These are phyloP conservation scores for Neostethus bicornis DNA, from an alignment of 2,797 vertebrate species.

Conservation along the genomic window DNA sequence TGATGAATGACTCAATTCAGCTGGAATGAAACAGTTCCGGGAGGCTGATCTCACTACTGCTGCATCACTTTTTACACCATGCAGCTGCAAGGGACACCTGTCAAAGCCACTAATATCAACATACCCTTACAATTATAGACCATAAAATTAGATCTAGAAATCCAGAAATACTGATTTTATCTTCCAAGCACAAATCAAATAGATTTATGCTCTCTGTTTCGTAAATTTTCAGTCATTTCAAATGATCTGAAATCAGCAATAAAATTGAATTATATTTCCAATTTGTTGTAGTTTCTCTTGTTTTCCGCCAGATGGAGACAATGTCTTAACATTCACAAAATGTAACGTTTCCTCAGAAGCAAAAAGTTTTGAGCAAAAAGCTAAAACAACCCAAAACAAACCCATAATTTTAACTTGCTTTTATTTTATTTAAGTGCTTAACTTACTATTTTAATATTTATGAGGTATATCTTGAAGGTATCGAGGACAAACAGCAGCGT, in stretches of 20 bases:
- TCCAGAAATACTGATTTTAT: too few species aligned
- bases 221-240: neutral
- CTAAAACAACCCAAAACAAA: too few species aligned
- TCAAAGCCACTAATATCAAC: neutral
- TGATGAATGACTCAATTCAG: neutral
- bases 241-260: neutral
- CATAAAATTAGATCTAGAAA: neutral
- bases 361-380: neutral
- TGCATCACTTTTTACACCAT: neutral
- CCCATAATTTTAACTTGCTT: too few species aligned
- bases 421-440: too few species aligned
- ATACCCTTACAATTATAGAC: neutral
- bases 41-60: neutral
- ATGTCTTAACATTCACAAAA: slow-evolving; percentile 31
- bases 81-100: neutral
- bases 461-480: too few species aligned
- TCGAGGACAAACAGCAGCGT: too few species aligned
- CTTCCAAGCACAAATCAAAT: too few species aligned
- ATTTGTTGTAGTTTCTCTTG: slow-evolving; percentile 6
- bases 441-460: too few species aligned
- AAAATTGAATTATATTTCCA: neutral
- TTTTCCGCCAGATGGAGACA: slow-evolving; percentile 64
- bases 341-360: slow-evolving; percentile 4
- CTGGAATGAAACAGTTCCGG: neutral
- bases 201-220: too few species aligned